phyloP scores from a whole-genome alignment of 2,888 invertebrate species.

The Lasioglossum marginatum region DNA sequence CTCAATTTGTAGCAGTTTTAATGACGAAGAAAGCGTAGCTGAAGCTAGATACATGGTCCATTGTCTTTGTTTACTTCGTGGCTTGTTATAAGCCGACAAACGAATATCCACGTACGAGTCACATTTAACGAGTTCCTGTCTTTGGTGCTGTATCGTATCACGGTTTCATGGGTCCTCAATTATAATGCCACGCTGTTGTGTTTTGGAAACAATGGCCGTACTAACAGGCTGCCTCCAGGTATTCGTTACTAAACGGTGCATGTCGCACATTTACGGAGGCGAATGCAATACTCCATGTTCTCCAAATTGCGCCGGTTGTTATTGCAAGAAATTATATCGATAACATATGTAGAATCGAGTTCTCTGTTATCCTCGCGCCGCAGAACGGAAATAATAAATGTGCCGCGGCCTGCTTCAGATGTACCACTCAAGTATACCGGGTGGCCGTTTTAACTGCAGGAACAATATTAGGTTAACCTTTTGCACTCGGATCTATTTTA shows the following conservation, averaged over 20 bases:
- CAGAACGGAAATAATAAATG: slow-evolving; percentile 13
- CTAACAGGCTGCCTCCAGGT: slow-evolving; percentile 42
- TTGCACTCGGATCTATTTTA: too few species aligned
- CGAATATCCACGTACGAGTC: slow-evolving; percentile 2
- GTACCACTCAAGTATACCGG: not conserved
- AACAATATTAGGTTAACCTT: not conserved
- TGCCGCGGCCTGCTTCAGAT: not conserved
- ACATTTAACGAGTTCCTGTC: slow-evolving; percentile 42
- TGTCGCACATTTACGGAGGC: slow-evolving; percentile 54
- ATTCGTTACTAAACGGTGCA: slow-evolving; percentile 42
- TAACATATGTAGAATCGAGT: slow-evolving; percentile 24
- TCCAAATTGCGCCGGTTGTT: slow-evolving; percentile 18
- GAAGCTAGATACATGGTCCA: not conserved
- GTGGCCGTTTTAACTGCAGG: not conserved
- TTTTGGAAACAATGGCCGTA: slow-evolving; percentile 42
- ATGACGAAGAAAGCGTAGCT: too few species aligned
- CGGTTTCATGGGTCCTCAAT: slow-evolving; percentile 46
- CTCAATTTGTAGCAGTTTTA: not conserved
- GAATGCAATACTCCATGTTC: slow-evolving; percentile 28
- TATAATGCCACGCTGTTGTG: slow-evolving; percentile 56
- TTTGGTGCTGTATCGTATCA: slow-evolving; percentile 30
- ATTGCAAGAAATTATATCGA: slow-evolving; percentile 52
- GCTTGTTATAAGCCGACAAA: not conserved
- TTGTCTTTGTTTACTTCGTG: not conserved
- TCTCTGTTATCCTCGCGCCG: slow-evolving; percentile 19